Conservation (phyloP, 2,888 invertebrate genomes). For the Melanchra persicariae region DNA sequence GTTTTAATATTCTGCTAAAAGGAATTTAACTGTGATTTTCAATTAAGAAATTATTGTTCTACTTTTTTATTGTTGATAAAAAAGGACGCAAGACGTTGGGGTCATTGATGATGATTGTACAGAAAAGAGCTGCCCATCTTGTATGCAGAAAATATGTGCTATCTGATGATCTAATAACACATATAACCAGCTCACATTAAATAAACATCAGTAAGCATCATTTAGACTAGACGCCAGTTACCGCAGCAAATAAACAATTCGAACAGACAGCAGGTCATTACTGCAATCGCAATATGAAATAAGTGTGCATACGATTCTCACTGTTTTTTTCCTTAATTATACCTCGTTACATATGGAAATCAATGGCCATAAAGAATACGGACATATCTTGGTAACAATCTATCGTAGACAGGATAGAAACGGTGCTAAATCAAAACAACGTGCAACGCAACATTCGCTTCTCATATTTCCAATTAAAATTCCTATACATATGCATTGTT, state of each 20-base stretch:
- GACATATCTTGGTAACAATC: slow-evolving; percentile 72
- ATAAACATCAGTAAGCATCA: slow-evolving; percentile 31
- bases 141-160: slow-evolving; percentile 12
- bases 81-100: background rate
- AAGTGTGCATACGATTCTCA: slow-evolving; percentile 66
- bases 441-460: slow-evolving; percentile 72
- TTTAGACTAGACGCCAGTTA: slow-evolving; percentile 37
- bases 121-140: background rate
- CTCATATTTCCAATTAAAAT: slow-evolving; percentile 89
- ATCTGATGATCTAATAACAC: background rate
- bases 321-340: slow-evolving; percentile 71
- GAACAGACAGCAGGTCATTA: slow-evolving; percentile 54
- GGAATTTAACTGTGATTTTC: slow-evolving; percentile 68
- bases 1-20: slow-evolving; percentile 75
- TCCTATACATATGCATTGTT: slow-evolving; percentile 85
- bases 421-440: slow-evolving; percentile 78
- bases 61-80: background rate
- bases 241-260: slow-evolving; percentile 50
- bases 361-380: slow-evolving; percentile 75
- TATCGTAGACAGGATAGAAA: slow-evolving; percentile 75
- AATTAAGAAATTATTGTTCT: slow-evolving; percentile 40
- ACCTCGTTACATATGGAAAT: slow-evolving; percentile 77
- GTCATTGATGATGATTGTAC: background rate
- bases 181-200: slow-evolving; percentile 13
- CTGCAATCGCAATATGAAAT: slow-evolving; percentile 58